Conservation (phyloP, 2,113 vertebrate genomes). For the Perca flavescens region DNA sequence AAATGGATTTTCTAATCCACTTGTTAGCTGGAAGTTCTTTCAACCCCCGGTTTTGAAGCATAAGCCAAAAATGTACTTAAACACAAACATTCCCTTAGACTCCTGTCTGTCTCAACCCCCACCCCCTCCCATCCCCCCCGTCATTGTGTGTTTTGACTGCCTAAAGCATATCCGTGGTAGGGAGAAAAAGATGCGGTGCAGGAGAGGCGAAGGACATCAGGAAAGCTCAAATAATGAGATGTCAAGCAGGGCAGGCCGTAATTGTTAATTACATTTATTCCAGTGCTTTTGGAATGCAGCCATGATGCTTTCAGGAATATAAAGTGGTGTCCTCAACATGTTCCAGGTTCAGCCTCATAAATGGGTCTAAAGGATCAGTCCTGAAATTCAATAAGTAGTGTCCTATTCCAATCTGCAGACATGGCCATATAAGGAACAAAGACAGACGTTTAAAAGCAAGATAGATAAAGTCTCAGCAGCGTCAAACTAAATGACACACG, state of each 20-base stretch:
- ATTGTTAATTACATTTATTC: conserved; percentile 84
- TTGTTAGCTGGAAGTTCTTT: conserved; percentile 78
- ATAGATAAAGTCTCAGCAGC: conserved; percentile 39
- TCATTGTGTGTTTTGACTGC: conserved; percentile 64
- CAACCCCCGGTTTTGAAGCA: conserved; percentile 70
- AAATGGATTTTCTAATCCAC: conserved; percentile 83
- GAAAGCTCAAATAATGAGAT: conserved; percentile 82
- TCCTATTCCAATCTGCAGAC: conserved; percentile 39
- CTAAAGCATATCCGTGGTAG: conserved; percentile 52
- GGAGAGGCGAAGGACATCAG: conserved; percentile 73
- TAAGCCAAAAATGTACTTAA: conserved; percentile 81
- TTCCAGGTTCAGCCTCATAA: conserved; percentile 75
- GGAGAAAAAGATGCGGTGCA: conserved; percentile 42
- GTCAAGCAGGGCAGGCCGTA: conserved; percentile 77
- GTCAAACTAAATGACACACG: conserved; percentile 39
- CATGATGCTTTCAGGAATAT: conserved; percentile 81
- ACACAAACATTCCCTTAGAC: conserved; percentile 64
- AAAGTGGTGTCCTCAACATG: conserved; percentile 80
- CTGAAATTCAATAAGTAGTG: conserved; percentile 68
- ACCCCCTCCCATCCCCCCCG: not conserved
- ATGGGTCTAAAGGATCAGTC: conserved; percentile 65
- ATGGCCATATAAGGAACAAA: conserved; percentile 39
- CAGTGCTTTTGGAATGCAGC: conserved; percentile 76
- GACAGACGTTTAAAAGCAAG: conserved; percentile 49
- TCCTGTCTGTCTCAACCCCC: conserved; percentile 59